Conservation (phyloP, 2,888 invertebrate genomes). For the Coenonympha arcania region DNA sequence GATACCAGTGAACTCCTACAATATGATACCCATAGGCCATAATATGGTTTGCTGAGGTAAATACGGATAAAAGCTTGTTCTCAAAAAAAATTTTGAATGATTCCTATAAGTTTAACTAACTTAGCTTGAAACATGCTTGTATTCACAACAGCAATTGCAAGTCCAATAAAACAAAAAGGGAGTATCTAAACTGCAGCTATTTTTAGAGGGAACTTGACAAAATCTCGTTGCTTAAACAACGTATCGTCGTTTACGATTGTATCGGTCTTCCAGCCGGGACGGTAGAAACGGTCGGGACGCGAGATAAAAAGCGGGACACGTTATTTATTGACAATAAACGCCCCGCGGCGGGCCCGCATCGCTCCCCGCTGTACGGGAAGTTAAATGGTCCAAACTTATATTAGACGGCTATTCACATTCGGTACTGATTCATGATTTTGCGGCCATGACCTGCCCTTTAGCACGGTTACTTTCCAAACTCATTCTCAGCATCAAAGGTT, state of each 20-base stretch:
- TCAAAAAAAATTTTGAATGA: no score
- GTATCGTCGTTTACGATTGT: constrained; percentile 11
- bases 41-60: no score
- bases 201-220: constrained; percentile 2
- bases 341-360: constrained; percentile 8
- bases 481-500: no score
- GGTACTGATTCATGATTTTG: background rate
- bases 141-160: no score
- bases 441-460: background rate
- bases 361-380: background rate
- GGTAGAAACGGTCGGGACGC: constrained; percentile 1
- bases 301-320: constrained; percentile 21
- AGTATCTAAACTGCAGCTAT: background rate
- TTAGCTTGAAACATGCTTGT: no score
- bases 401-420: background rate
- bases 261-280: background rate
- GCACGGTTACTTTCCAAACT: no score
- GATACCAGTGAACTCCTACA: no score
- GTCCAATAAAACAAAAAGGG: background rate
- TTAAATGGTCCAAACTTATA: constrained; percentile 9
- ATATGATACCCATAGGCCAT: no score
- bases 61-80: no score
- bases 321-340: constrained; percentile 26
- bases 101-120: no score
- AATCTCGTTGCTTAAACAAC: constrained; percentile 12